Percentiles rank a stretch among this genome's conserved stretches.
Conservation (phyloP, 1,140 invertebrate genomes). For the Tetragnatha versicolor region DNA sequence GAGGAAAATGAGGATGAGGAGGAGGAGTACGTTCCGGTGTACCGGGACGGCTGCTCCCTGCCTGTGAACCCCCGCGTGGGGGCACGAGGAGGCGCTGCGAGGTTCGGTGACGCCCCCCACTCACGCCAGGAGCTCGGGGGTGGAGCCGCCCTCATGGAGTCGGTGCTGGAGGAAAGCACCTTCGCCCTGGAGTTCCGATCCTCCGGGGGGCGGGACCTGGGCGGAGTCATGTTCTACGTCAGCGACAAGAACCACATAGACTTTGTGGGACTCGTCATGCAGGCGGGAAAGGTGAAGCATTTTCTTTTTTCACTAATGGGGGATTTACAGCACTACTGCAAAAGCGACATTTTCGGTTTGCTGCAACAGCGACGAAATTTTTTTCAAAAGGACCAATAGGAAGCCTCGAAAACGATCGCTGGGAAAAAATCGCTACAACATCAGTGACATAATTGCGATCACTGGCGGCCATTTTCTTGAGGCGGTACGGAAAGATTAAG, state of each 20-base stretch:
- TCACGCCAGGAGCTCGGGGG: constrained; percentile 74
- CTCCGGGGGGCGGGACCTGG: constrained; percentile 69
- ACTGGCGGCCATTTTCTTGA: no score
- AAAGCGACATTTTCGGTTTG: no score
- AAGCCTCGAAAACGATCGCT: no score
- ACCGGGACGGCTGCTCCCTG: constrained; percentile 46
- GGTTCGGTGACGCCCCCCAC: constrained; percentile 48
- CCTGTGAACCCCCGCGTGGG: constrained; percentile 51
- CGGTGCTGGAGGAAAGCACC: constrained; percentile 70
- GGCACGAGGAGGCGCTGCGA: constrained; percentile 26
- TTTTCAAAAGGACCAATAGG: no score
- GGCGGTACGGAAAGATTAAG: no score
- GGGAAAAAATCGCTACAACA: no score
- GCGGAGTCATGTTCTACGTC: constrained; percentile 88
- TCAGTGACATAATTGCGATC: no score
- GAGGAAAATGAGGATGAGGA: constrained; percentile 31
- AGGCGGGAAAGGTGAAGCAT: constrained; percentile 78
- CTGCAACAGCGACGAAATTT: no score
- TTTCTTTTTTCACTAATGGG: no score
- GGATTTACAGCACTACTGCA: no score
- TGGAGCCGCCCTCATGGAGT: constrained; percentile 66
- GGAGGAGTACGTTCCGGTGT: constrained; percentile 49
- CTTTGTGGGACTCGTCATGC: constrained; percentile 82
- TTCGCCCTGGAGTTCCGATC: constrained; percentile 87
- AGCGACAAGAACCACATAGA: constrained; percentile 74